phyloP scores from a whole-genome alignment of 2,797 vertebrate genomes.

The Pelochelys cantorii region DNA sequence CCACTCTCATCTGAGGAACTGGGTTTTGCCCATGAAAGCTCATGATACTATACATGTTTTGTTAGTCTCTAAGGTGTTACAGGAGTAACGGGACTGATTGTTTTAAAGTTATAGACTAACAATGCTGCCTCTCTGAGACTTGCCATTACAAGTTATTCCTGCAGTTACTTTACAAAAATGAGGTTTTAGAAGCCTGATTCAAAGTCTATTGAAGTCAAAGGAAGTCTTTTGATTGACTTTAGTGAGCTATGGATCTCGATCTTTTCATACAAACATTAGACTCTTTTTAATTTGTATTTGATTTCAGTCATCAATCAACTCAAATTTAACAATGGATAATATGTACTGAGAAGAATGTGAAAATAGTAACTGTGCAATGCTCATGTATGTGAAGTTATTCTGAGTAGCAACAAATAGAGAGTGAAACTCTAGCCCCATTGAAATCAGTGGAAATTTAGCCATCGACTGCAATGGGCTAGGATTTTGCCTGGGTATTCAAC shows the following conservation, averaged over 20 bases:
- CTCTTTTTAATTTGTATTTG: background rate
- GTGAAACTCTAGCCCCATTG: background rate
- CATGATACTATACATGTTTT: too few relatives aligned
- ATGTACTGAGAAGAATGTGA: background rate
- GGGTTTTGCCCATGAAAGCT: too few relatives aligned
- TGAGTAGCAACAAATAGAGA: background rate
- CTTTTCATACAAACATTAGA: background rate
- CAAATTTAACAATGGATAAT: background rate
- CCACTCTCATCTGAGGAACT: too few relatives aligned
- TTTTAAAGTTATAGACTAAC: too few relatives aligned
- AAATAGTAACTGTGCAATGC: background rate
- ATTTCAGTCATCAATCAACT: background rate
- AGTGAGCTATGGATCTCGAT: background rate
- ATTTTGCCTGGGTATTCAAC: background rate
- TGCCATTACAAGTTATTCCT: background rate
- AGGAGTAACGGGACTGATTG: too few relatives aligned
- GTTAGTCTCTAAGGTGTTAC: too few relatives aligned
- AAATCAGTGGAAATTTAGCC: background rate
- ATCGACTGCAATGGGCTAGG: background rate
- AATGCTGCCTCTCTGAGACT: too few relatives aligned
- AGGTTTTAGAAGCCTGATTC: background rate
- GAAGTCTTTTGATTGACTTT: background rate
- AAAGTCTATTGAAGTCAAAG: background rate
- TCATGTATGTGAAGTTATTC: background rate
- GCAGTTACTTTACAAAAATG: background rate